Conservation (phyloP, 2,113 vertebrate genomes). For the Ariopsis seemanni region DNA sequence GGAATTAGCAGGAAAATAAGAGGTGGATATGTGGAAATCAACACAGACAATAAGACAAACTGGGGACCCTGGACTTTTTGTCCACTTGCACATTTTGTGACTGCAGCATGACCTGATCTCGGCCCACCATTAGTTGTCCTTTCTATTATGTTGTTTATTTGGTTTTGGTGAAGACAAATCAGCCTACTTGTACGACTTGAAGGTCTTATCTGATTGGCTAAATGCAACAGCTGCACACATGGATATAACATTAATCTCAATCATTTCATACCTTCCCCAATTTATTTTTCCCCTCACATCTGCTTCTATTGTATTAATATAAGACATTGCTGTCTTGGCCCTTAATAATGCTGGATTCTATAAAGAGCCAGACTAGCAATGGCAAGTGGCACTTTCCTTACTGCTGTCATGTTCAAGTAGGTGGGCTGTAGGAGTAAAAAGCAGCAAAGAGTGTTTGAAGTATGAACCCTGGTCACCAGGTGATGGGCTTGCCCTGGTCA, state of each 20-base stretch:
- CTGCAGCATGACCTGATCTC: not conserved
- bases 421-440: slow-evolving; percentile 52
- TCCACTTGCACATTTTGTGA: not conserved
- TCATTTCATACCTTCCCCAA: not conserved
- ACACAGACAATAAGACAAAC: not conserved
- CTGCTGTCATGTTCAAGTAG: slow-evolving; percentile 30
- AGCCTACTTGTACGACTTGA: not conserved
- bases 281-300: slow-evolving; percentile 44
- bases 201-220: not conserved
- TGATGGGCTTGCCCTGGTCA: not conserved
- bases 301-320: slow-evolving; percentile 38
- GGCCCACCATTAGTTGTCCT: not conserved
- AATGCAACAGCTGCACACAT: not conserved
- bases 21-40: not conserved
- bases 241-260: slow-evolving; percentile 7
- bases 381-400: slow-evolving; percentile 36
- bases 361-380: slow-evolving; percentile 28
- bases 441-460: slow-evolving; percentile 18
- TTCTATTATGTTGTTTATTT: not conserved
- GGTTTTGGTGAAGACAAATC: not conserved
- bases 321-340: slow-evolving; percentile 22
- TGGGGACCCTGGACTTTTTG: not conserved
- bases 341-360: slow-evolving; percentile 26
- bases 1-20: not conserved
- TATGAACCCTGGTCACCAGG: slow-evolving; percentile 2